These are phyloP conservation scores for Nothoprocta perdicaria DNA, from an alignment of 2,113 vertebrate species.

Conservation along the genomic window DNA sequence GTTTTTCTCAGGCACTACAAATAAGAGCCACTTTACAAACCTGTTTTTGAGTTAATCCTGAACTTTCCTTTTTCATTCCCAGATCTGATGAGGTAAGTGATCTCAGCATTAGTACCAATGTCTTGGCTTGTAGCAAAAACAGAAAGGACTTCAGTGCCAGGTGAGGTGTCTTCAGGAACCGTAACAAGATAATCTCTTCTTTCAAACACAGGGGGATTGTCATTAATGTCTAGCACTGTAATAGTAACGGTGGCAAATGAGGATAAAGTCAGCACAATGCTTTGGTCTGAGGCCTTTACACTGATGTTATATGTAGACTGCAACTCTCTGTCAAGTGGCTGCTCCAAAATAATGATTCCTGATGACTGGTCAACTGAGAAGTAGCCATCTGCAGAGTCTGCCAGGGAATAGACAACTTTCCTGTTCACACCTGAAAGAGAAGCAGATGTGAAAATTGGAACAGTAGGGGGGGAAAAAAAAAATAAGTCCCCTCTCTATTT, in stretches of 20 bases:
- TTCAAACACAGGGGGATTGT: slow-evolving; percentile 96
- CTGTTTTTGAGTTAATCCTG: slow-evolving; percentile 88
- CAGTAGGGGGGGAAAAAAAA: not conserved
- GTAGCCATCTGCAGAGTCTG: slow-evolving; percentile 83
- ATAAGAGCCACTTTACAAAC: slow-evolving; percentile 70
- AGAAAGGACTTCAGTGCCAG: slow-evolving; percentile 86
- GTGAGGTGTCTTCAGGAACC: slow-evolving; percentile 87
- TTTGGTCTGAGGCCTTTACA: slow-evolving; percentile 88
- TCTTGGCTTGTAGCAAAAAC: slow-evolving; percentile 96
- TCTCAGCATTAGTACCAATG: slow-evolving; percentile 95
- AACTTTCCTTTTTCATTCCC: slow-evolving; percentile 95
- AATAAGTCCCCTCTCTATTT: not conserved
- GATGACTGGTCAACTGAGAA: slow-evolving; percentile 91
- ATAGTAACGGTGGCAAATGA: slow-evolving; percentile 88
- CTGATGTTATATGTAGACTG: slow-evolving; percentile 89
- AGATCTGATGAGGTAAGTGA: slow-evolving; percentile 91
- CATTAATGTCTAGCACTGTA: slow-evolving; percentile 94
- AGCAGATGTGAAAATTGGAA: not conserved
- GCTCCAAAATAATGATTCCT: slow-evolving; percentile 90
- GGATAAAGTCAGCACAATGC: slow-evolving; percentile 83
- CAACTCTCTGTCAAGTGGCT: slow-evolving; percentile 89
- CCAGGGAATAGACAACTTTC: slow-evolving; percentile 88
- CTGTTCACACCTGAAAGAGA: slow-evolving; percentile 85
- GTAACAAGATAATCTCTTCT: slow-evolving; percentile 91
- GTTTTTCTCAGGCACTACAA: not conserved